Conservation (phyloP, 2,113 vertebrate species). For the Empidonax traillii region DNA sequence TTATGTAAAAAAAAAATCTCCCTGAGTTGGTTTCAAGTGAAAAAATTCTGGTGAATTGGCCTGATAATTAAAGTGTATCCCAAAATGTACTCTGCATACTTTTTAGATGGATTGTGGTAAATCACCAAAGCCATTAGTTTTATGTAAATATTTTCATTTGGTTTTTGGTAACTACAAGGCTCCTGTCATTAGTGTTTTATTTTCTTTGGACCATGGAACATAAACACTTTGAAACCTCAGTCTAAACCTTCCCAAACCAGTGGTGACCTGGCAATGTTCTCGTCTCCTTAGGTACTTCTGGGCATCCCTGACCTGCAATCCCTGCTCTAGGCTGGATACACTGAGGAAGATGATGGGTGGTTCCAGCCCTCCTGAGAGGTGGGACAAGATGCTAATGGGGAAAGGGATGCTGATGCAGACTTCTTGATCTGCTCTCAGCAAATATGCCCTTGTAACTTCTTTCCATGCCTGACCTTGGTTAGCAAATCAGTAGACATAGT, state of each 20-base stretch:
- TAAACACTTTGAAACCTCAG: not conserved
- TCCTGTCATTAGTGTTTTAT: not conserved
- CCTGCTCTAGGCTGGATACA: not conserved
- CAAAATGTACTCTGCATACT: not conserved
- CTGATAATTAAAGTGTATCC: not conserved
- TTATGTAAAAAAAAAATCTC: not conserved
- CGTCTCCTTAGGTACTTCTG: not conserved
- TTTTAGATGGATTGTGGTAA: not conserved
- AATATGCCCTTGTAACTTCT: not conserved
- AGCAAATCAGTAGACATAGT: not conserved
- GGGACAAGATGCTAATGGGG: not conserved
- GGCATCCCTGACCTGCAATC: not conserved
- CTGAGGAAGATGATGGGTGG: not conserved
- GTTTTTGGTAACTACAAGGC: not conserved
- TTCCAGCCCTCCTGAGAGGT: not conserved
- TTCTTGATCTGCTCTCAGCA: not conserved
- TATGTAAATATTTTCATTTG: not conserved
- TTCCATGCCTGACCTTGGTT: not conserved
- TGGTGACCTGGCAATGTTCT: not conserved
- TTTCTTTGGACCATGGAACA: not conserved
- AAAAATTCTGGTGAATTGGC: not conserved
- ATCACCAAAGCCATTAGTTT: not conserved
- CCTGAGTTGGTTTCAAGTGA: not conserved
- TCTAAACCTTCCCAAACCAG: not conserved
- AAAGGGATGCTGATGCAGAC: not conserved